Evolutionary conservation across 1,140 invertebrate genomes (phyloP).

Genomic region (Neotoxoptera formosana): DNA sequence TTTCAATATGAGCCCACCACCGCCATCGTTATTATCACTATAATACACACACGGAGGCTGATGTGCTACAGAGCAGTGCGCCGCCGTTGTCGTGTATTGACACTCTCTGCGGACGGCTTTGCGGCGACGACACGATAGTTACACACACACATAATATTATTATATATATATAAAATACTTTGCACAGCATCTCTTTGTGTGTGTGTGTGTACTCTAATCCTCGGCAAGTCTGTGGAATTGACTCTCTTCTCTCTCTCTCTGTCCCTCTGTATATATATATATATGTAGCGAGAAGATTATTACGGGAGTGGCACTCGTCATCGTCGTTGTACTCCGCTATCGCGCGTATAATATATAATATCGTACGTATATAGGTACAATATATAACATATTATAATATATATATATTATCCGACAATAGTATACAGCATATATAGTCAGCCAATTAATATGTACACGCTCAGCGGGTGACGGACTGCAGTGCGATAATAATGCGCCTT

Average conservation of each 20-base stretch:
- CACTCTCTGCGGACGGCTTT: slow-evolving; percentile 46
- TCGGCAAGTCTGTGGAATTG: slow-evolving; percentile 41
- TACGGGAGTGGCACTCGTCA: not conserved
- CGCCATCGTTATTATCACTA: not conserved
- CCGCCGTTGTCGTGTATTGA: slow-evolving; percentile 45
- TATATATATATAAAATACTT: not conserved
- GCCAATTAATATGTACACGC: not conserved
- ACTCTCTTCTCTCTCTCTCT: slow-evolving; percentile 29
- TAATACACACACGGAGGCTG: not conserved
- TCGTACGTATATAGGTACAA: not conserved
- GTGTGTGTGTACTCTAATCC: slow-evolving; percentile 21
- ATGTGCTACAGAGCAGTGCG: not conserved
- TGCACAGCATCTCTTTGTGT: not conserved
- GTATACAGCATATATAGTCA: not conserved
- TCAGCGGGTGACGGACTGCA: not conserved
- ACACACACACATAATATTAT: not conserved
- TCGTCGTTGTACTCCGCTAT: not conserved
- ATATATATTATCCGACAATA: not conserved
- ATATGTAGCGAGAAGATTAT: not conserved
- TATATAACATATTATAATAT: not conserved
- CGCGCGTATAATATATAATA: not conserved
- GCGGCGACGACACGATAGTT: slow-evolving; percentile 18
- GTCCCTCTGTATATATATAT: not conserved
- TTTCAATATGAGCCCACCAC: slow-evolving; percentile 30
- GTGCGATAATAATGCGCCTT: not conserved